A percentile compares a stretch with the other conserved stretches of the same genome.
These are phyloP conservation scores for Tachuris rubrigastra DNA, from an alignment of 2,113 vertebrate species.

Conservation along the genomic window DNA sequence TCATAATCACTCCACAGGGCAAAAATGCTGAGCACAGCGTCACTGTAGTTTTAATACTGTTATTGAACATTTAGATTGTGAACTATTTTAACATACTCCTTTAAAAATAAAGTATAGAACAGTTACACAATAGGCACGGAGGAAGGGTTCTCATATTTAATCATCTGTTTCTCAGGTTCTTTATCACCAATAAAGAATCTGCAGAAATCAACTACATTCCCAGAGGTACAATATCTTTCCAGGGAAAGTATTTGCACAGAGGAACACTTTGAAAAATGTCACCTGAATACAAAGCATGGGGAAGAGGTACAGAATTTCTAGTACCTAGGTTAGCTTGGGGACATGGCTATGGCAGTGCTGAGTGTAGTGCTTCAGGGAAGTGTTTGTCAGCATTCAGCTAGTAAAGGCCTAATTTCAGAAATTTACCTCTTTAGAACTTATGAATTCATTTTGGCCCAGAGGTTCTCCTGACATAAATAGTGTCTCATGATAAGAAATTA, in stretches of 20 bases:
- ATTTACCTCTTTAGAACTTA: not conserved
- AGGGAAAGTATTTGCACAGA: not conserved
- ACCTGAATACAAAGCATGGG: slow-evolving; percentile 7
- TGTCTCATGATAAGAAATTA: not conserved
- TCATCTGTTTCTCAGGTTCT: not conserved
- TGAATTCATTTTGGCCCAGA: not conserved
- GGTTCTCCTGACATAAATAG: not conserved
- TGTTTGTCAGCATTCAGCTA: not conserved
- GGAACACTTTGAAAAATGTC: slow-evolving; percentile 24
- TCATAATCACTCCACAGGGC: not conserved
- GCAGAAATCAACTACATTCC: not conserved
- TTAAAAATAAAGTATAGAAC: not conserved
- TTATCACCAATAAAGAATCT: not conserved
- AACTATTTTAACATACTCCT: not conserved
- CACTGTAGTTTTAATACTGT: not conserved
- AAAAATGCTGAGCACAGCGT: not conserved
- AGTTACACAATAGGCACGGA: not conserved
- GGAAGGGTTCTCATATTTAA: not conserved
- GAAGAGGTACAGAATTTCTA: not conserved
- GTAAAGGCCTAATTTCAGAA: not conserved
- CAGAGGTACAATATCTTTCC: not conserved
- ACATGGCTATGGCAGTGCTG: not conserved
- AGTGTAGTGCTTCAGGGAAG: not conserved
- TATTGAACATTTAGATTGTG: not conserved
- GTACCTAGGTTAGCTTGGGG: not conserved